Evolutionary conservation across 2,797 vertebrate species (phyloP).

Genomic region (Phoeniculus purpureus): DNA sequence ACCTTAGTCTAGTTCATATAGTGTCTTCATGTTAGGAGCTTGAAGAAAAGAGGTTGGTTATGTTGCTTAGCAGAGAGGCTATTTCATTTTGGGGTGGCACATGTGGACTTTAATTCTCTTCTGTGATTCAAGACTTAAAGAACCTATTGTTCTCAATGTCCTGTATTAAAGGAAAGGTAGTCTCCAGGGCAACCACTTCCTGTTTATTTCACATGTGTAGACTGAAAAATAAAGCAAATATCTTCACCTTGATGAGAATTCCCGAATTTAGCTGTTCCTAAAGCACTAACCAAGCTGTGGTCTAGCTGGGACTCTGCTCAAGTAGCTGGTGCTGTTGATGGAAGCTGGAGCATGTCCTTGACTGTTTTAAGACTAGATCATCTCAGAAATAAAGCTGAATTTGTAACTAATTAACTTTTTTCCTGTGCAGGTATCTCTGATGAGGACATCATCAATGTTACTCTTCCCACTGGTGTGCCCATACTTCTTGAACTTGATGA

Average conservation of each 20-base stretch:
- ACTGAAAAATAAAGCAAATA: not conserved
- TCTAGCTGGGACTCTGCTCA: not conserved
- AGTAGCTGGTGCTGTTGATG: not conserved
- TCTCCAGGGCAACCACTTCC: not conserved
- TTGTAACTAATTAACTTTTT: not conserved
- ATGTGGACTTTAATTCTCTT: not conserved
- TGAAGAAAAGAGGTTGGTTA: not conserved
- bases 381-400: not conserved
- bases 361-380: not conserved
- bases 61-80: not conserved
- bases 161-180: not conserved
- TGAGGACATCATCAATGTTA: constrained; percentile 87
- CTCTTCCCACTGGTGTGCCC: constrained; percentile 93
- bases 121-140: not conserved
- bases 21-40: not conserved
- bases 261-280: not conserved
- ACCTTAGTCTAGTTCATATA: not conserved
- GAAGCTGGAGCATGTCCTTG: not conserved
- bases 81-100: not conserved
- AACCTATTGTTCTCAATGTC: not conserved
- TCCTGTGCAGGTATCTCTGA: constrained; percentile 88
- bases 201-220: not conserved
- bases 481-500: constrained; percentile 93
- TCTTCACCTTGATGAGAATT: not conserved
- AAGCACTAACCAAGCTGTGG: not conserved